Percentiles rank a stretch among this genome's conserved stretches.
phyloP scores from a whole-genome alignment of 2,113 vertebrate genomes.

The Egretta garzetta region DNA sequence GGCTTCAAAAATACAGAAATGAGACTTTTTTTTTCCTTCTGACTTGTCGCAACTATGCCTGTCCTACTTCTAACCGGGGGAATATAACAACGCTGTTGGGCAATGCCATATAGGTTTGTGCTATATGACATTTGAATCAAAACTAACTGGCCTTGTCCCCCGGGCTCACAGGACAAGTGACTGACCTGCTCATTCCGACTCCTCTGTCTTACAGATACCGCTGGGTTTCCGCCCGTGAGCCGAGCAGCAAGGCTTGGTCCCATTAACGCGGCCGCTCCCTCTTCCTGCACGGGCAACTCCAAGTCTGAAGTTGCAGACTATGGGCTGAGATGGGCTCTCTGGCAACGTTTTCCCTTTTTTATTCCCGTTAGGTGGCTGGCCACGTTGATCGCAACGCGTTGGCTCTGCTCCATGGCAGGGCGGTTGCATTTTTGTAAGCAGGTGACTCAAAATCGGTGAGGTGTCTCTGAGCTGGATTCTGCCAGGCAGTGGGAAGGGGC shows the following conservation, averaged over 20 bases:
- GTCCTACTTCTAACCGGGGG: not conserved
- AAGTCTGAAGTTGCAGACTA: not conserved
- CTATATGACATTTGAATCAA: not conserved
- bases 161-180: not conserved
- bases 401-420: not conserved
- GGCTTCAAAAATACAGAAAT: not conserved
- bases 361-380: not conserved
- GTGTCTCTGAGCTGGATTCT: not conserved
- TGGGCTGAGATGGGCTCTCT: not conserved
- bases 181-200: not conserved
- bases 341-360: not conserved
- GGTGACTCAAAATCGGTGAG: not conserved
- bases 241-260: not conserved
- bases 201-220: not conserved
- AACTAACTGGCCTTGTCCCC: not conserved
- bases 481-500: not conserved
- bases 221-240: not conserved
- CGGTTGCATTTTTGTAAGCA: not conserved
- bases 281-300: not conserved
- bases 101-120: not conserved
- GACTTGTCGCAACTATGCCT: not conserved
- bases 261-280: fast-evolving
- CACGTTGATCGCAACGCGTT: not conserved
- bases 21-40: not conserved
- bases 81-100: not conserved